Evolutionary conservation across 2,888 invertebrate genomes (phyloP), one percentile per base, ranked within the genome.

Genomic region (Leptinotarsa tumamoca): DNA sequence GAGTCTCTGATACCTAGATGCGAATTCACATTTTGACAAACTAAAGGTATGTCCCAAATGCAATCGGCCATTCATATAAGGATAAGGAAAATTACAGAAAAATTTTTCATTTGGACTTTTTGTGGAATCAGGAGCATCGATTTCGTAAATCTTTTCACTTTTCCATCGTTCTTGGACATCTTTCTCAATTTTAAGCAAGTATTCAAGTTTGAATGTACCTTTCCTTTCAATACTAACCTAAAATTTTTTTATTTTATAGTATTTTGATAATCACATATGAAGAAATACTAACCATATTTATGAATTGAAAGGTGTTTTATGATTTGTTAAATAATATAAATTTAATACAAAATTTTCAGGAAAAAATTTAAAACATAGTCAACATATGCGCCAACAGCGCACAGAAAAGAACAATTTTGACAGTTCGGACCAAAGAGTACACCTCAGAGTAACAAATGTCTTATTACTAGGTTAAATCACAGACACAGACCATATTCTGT

Each of bases 21-120:
- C 95, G 92, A 98, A 99, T 95, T 99, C 99, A 87, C 98, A 97
- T 90, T 99, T 99, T 13, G 98, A 97, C 67, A 99, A 87, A 4
- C 98, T 96, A 90, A 99, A 99, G 17, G 97, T 96, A 87, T 99
- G 99, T 0, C 99, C 99, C 81, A 99, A 90, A 91, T 99, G 99
- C 72, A 99, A 92, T 67, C 96, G 93, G 14, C 99, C 99, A 91
- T 99, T 99, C 99, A 99, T 99, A 86, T 99, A 99, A 0, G 99
- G 99, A 89, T 94, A 99, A 1, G 99, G 99, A 90, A 99, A 99
- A 3, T 98, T 98, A 52, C 95, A 95, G 82, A 98, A 90, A 87
- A 95, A 99, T 86, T 99, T 99, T 79, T 96, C 95, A 84, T 92
- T 85, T 18, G 89, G 87, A 83, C 91, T 91, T 77, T 89, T 92